phyloP scores from a whole-genome alignment of 2,797 vertebrate species.

The Acanthis flammea region DNA sequence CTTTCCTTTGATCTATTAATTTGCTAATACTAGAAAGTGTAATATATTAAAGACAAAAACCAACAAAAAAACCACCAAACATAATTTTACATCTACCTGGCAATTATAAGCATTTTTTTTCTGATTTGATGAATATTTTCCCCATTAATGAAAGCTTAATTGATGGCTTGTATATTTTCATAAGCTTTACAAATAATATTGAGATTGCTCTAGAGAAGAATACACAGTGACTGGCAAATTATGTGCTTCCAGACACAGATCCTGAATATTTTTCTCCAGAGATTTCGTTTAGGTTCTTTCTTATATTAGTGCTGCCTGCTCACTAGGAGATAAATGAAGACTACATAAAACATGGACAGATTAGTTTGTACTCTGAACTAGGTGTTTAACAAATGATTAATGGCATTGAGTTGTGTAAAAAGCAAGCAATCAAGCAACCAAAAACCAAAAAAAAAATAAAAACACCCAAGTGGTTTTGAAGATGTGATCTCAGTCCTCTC shows the following conservation, averaged over 20 bases:
- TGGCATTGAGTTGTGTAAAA: neutral
- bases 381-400: neutral
- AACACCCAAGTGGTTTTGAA: neutral
- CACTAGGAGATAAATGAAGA: neutral
- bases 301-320: neutral
- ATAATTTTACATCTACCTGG: neutral
- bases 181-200: neutral
- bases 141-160: neutral
- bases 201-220: neutral
- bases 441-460: neutral
- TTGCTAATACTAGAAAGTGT: neutral
- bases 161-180: neutral
- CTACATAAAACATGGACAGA: neutral
- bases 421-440: rapidly evolving
- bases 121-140: neutral
- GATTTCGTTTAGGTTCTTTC: neutral
- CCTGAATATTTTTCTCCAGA: neutral
- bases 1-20: neutral
- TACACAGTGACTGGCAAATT: neutral
- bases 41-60: neutral
- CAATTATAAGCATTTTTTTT: neutral
- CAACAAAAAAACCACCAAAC: neutral
- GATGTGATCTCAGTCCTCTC: neutral
- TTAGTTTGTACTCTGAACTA: neutral
- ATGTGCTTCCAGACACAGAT: neutral